Evolutionary conservation across 2,797 vertebrate species (phyloP), one percentile per base, ranked within the genome.

Genomic region (Hoplostethus atlanticus): DNA sequence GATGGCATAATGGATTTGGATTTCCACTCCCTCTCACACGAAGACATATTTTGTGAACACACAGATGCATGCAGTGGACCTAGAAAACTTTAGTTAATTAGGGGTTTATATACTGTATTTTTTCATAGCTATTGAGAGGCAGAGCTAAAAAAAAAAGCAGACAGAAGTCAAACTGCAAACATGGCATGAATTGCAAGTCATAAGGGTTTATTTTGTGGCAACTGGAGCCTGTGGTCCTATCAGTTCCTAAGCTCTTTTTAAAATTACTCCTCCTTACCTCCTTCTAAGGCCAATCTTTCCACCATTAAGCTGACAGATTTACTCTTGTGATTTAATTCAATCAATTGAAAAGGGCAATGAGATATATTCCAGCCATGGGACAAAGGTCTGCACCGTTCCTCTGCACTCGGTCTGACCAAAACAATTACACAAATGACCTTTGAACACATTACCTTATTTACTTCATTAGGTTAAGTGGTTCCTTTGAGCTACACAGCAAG

Each of bases 381-480:
- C 93, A 91, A 90, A 94, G 93, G 90, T 94, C 88, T 83, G 87
- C 80, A 89, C 89, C 88, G 89, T 93, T 93, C 86, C 79, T 85
- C 86, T 78, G 90, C 88, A 84, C 83, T 93, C 82, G 85, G 78
- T 87, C 84, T 36, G 1, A 90, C 82, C 76, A 88, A 95, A 95
- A 94, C 92, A 94, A 94, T 94, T 93, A 94, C 87, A 94, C 91
- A 94, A 96, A 95, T 93, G 92, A 95, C 93, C 93, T 94, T 91
- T 93, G 91, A 88, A 86, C 86, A 72, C 82, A 87, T 90, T 89
- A 81, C 70, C 79, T 91, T 91, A 91, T 90, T 92, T 91, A 88
- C 85, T 88, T 94, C 91, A 94, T 95, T 94, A 93, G 87, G 82
- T 91, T 92, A 94, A 95, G 93, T 92, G 94, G 76, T 80, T 87